Evolutionary conservation across 1,140 invertebrate species (phyloP).

Genomic region (Acromyrmex charruanus): DNA sequence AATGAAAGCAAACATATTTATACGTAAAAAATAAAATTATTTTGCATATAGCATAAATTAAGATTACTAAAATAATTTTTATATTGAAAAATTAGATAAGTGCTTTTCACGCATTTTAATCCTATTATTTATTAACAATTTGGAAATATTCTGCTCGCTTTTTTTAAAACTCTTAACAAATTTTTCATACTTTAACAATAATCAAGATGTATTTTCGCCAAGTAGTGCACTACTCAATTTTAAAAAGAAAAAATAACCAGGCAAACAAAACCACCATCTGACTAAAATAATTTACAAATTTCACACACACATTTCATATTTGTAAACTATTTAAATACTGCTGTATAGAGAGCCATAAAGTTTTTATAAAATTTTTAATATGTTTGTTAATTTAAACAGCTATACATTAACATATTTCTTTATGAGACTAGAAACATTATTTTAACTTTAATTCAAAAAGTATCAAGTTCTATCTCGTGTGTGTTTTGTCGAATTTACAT

Average conservation of each 20-base stretch:
- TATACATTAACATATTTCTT: background rate
- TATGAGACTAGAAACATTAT: conserved; percentile 52
- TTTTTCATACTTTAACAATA: conserved; percentile 28
- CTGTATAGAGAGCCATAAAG: conserved; percentile 40
- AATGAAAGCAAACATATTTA: background rate
- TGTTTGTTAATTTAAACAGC: background rate
- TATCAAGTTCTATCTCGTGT: conserved; percentile 17
- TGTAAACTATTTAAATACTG: background rate
- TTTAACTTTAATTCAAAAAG: conserved; percentile 55
- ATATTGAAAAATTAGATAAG: background rate
- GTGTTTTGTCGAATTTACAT: background rate
- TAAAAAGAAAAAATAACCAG: background rate
- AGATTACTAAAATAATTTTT: background rate
- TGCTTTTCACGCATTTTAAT: background rate
- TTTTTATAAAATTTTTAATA: conserved; percentile 26
- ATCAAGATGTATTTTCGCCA: background rate
- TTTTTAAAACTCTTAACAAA: background rate
- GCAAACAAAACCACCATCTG: conserved; percentile 34
- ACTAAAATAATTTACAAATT: conserved; percentile 42
- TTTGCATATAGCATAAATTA: conserved; percentile 23
- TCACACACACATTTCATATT: background rate
- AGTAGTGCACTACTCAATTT: background rate
- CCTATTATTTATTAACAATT: background rate
- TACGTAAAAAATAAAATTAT: conserved; percentile 5
- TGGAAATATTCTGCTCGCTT: background rate